These are phyloP conservation scores for Taurulus bubalis DNA, from an alignment of 2,113 vertebrate genomes.

Conservation along the genomic window DNA sequence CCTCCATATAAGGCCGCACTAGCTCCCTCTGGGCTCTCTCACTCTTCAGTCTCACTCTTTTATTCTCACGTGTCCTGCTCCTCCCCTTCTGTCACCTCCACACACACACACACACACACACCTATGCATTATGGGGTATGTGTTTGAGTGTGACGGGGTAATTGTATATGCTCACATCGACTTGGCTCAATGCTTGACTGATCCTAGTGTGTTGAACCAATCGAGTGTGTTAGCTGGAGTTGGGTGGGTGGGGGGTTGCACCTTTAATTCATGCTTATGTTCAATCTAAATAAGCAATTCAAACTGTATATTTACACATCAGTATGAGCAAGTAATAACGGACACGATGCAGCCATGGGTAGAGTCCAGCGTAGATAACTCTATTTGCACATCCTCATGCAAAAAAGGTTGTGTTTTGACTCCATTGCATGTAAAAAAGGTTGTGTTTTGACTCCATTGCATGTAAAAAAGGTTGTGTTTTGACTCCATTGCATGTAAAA, in stretches of 20 bases:
- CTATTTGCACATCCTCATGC: neutral
- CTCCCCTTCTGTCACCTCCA: neutral
- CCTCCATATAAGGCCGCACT: slow-evolving; percentile 40
- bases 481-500: neutral
- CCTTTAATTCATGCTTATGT: slow-evolving; percentile 13
- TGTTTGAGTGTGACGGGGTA: neutral
- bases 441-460: neutral
- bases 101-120: neutral
- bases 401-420: neutral
- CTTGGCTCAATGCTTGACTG: neutral
- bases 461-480: neutral
- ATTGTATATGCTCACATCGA: slow-evolving; percentile 25
- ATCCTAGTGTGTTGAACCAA: slow-evolving; percentile 2
- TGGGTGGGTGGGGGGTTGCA: neutral
- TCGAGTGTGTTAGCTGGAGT: slow-evolving; percentile 5
- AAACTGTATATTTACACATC: neutral
- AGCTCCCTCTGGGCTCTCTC: slow-evolving; percentile 38
- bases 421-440: neutral
- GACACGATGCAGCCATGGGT: too few relatives aligned
- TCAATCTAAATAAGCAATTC: neutral
- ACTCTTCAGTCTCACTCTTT: neutral
- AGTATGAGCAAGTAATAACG: neutral
- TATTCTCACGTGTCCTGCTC: neutral
- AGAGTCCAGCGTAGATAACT: too few relatives aligned
- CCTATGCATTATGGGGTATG: neutral